Base-by-base conservation (phyloP, 2,797 vertebrate genomes). In the Steatocranus sp. region DNA sequence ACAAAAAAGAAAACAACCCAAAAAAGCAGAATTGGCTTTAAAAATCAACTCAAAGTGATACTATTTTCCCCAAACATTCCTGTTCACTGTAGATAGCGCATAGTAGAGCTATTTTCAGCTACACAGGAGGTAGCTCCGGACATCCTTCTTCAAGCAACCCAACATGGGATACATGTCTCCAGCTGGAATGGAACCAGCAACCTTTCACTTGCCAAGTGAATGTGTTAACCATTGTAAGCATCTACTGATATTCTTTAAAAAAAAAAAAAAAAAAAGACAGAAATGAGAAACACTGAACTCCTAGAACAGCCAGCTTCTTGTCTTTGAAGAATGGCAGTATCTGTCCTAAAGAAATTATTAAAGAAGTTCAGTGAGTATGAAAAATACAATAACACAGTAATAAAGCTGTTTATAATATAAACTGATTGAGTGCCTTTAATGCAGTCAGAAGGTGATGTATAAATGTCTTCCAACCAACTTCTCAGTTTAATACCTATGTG, bases 1-100 rank as follows among this genome's bases (percentile, higher is more conserved):
- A 17, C 0, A 17, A 56, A 17, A 32, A 51, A 25, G 20, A 20
- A 50, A 3, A 0, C n/a, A 2, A 0, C 0, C 0, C 4, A 32
- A 34, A 12, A 61, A 20, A 20, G 14, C 18, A 58, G 23, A 70
- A 70, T 25, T 70, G 38, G 12, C 14, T 70, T 70, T 43, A 70
- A 70, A 7, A 70, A 25, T 68, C 12, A 17, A 68, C 17, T 68
- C 36, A 43, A 68, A 15, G 15, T 46, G 66, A 11, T 41, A 70
- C 66, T 46, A 18, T 25, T 17, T 17, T 3, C 63, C 36, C 14
- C 20, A 27, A 70, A 46, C 23, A 46, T 17, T 27, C 23, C 14
- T 70, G 5, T 38, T 20, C 23, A 17, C 14, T 25, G 14, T 27
- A 68, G 38, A 46, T 70, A 18, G 41, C 1, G 1, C 14, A 5